A percentile compares a stretch with the other conserved stretches of the same genome.
phyloP scores from a whole-genome alignment of 2,113 vertebrate genomes.

The Hippocampus barbouri region DNA sequence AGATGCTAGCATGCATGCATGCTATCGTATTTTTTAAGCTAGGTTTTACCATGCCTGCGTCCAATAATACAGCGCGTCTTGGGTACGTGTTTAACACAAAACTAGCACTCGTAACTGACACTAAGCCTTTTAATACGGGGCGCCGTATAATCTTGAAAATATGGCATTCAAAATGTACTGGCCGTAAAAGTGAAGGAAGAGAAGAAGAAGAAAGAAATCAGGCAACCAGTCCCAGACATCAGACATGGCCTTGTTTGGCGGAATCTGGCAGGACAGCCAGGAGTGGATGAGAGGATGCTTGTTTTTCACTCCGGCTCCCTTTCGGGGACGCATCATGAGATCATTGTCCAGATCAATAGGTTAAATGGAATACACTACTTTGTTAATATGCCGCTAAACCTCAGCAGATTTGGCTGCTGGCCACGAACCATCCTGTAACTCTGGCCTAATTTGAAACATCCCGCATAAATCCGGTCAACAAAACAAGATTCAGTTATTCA shows the following conservation, averaged over 20 bases:
- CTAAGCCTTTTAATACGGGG: no score
- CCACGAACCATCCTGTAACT: slow-evolving; percentile 41
- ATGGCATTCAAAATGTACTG: slow-evolving; percentile 7
- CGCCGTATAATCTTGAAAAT: no score
- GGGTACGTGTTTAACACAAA: no score
- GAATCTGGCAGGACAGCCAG: slow-evolving; percentile 30
- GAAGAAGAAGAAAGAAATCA: slow-evolving; percentile 15
- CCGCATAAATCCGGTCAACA: slow-evolving; percentile 25
- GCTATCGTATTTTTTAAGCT: no score
- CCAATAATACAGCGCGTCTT: no score
- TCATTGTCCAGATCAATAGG: slow-evolving; percentile 26
- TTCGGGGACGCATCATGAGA: slow-evolving; percentile 29
- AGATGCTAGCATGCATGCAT: no score
- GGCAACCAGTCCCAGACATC: slow-evolving; percentile 53
- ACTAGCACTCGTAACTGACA: no score
- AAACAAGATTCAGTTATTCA: slow-evolving; percentile 25
- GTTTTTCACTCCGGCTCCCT: slow-evolving; percentile 32
- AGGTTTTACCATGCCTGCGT: no score
- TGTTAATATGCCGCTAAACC: slow-evolving; percentile 20
- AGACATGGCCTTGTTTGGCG: neutral
- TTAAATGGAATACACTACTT: slow-evolving; percentile 18
- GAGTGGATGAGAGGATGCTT: slow-evolving; percentile 18
- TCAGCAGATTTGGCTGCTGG: slow-evolving; percentile 33
- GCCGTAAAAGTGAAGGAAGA: slow-evolving; percentile 28
- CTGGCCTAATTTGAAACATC: slow-evolving; percentile 28